Conservation (phyloP, 1,140 invertebrate species). For the Delia radicum region DNA sequence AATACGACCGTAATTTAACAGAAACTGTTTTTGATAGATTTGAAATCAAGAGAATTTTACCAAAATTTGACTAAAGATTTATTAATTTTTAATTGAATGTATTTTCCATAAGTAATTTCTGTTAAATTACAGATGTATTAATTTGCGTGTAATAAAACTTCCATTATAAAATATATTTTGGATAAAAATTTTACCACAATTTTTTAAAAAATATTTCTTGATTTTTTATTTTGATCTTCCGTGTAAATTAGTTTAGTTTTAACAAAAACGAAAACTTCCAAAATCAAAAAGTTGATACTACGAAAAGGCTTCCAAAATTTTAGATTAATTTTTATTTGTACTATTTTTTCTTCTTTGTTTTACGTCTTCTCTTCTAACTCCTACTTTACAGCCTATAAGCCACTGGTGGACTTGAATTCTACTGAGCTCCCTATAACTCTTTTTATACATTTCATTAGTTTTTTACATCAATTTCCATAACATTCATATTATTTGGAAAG, state of each 20-base stretch:
- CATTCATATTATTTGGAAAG: neutral
- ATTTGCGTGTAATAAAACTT: neutral
- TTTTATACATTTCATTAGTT: neutral
- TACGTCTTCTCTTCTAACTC: neutral
- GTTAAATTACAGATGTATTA: no score
- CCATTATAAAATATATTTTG: neutral
- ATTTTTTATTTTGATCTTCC: neutral
- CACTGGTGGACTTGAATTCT: slow-evolving; percentile 28
- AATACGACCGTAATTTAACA: no score
- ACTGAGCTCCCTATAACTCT: neutral
- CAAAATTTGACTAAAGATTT: no score
- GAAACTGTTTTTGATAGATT: no score
- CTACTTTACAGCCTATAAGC: slow-evolving; percentile 29
- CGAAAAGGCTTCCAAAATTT: slow-evolving; percentile 1
- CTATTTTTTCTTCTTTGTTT: neutral
- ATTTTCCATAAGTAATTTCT: no score
- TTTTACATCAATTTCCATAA: neutral
- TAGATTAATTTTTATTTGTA: neutral
- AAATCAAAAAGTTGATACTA: no score
- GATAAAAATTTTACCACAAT: neutral
- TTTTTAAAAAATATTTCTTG: neutral
- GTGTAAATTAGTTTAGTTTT: no score
- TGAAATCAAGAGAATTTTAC: no score
- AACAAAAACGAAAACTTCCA: no score
- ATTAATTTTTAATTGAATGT: no score